These are phyloP conservation scores for Sweltsa coloradensis DNA, from an alignment of 1,140 invertebrate species.

Conservation along the genomic window DNA sequence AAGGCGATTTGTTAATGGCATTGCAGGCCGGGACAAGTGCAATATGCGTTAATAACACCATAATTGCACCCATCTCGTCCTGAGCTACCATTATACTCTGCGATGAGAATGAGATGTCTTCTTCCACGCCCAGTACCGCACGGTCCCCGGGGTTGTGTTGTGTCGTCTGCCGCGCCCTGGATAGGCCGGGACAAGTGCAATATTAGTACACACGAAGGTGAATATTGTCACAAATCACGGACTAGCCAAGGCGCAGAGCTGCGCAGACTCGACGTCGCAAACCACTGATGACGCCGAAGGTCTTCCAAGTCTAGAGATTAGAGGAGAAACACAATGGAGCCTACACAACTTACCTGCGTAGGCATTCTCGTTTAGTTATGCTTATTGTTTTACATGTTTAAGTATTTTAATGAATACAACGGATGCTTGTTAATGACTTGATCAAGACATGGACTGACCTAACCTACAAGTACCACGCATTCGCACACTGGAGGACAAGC, in stretches of 20 bases:
- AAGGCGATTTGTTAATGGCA: conserved; percentile 10
- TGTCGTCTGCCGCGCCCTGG: not conserved
- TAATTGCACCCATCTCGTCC: conserved; percentile 22
- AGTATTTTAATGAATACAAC: too few relatives aligned
- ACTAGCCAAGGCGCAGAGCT: conserved; percentile 8
- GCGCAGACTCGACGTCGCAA: too few relatives aligned
- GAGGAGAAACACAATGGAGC: too few relatives aligned
- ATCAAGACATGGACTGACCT: too few relatives aligned
- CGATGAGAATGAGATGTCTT: not conserved
- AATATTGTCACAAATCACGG: conserved; percentile 19
- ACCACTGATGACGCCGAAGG: too few relatives aligned
- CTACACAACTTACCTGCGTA: too few relatives aligned
- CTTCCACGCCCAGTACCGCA: not conserved
- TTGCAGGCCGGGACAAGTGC: conserved; percentile 29
- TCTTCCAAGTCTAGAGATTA: too few relatives aligned
- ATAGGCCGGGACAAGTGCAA: conserved; percentile 30
- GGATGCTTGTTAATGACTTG: too few relatives aligned
- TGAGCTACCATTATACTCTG: conserved; percentile 10
- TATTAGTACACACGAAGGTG: conserved; percentile 17
- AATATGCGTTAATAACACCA: conserved; percentile 20
- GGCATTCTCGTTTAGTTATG: too few relatives aligned
- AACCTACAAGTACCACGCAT: too few relatives aligned
- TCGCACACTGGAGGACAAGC: too few relatives aligned
- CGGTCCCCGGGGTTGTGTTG: not conserved
- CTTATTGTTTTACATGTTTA: too few relatives aligned